These are phyloP conservation scores for Laothoe populi DNA, from an alignment of 2,888 invertebrate species.

Conservation along the genomic window DNA sequence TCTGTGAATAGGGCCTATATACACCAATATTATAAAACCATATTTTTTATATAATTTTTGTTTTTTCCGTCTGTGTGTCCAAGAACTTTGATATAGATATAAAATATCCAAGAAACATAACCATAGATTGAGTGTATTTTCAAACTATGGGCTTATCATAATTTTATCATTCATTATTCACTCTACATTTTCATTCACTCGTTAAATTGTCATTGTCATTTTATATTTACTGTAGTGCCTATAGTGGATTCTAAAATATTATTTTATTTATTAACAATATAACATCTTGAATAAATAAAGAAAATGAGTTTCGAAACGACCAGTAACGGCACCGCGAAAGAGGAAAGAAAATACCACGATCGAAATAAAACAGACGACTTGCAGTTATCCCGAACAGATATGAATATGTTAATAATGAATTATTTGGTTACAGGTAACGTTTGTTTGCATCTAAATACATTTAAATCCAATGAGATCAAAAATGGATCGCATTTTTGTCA, in stretches of 20 bases:
- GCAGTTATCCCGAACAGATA: conserved; percentile 94
- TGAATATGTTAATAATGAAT: conserved; percentile 99
- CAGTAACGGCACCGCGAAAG: conserved; percentile 67
- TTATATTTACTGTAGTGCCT: conserved; percentile 38
- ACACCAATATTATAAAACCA: too few species aligned
- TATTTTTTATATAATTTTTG: too few species aligned
- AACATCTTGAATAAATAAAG: conserved; percentile 27
- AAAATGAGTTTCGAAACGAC: conserved; percentile 75
- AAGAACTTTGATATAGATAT: too few species aligned
- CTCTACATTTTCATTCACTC: conserved; percentile 29
- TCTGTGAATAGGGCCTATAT: too few species aligned
- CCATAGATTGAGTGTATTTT: too few species aligned
- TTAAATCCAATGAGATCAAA: background rate
- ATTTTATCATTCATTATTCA: background rate
- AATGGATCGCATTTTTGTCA: background rate
- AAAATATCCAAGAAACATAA: too few species aligned
- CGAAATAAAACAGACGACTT: conserved; percentile 89
- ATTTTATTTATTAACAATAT: conserved; percentile 19
- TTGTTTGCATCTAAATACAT: background rate
- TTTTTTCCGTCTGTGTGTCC: too few species aligned
- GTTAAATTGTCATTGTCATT: conserved; percentile 41
- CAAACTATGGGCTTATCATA: too few species aligned
- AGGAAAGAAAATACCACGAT: conserved; percentile 87
- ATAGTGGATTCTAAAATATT: conserved; percentile 37
- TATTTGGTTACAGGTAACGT: conserved; percentile 96